Evolutionary conservation across 2,113 vertebrate genomes (phyloP).

Genomic region (Clupea harengus): DNA sequence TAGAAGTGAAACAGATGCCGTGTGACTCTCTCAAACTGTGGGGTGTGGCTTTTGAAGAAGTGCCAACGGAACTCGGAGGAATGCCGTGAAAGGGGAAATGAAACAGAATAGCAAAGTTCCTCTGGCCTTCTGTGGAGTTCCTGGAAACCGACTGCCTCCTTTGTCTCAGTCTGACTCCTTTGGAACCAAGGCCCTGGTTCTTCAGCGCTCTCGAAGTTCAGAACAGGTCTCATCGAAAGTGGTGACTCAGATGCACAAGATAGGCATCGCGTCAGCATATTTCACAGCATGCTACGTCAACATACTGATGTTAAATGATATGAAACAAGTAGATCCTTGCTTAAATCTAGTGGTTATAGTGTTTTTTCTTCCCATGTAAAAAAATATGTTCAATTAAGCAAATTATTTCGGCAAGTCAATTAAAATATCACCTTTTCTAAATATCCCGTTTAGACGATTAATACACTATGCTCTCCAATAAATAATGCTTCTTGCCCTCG

Average conservation of each 20-base stretch:
- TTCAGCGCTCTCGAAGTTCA: neutral
- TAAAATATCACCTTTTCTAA: neutral
- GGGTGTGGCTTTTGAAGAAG: constrained; percentile 57
- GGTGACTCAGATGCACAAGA: neutral
- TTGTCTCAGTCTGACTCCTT: constrained; percentile 19
- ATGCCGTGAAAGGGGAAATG: constrained; percentile 21
- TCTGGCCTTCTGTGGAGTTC: constrained; percentile 31
- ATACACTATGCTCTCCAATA: neutral
- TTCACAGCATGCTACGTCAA: neutral
- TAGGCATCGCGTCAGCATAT: neutral
- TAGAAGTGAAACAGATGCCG: constrained; percentile 61
- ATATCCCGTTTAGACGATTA: neutral
- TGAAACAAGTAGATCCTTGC: no score
- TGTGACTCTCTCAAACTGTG: constrained; percentile 55
- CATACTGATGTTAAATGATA: no score
- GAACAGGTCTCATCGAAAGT: neutral
- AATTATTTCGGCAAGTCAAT: neutral
- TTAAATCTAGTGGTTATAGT: neutral
- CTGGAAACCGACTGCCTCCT: constrained; percentile 16
- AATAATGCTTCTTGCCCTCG: neutral
- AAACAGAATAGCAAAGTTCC: constrained; percentile 47
- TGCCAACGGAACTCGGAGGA: constrained; percentile 54
- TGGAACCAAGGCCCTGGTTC: neutral
- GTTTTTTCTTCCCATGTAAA: neutral
- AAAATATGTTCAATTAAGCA: neutral